Base-by-base conservation (phyloP, 2,113 vertebrate genomes). In the Procavia capensis region DNA sequence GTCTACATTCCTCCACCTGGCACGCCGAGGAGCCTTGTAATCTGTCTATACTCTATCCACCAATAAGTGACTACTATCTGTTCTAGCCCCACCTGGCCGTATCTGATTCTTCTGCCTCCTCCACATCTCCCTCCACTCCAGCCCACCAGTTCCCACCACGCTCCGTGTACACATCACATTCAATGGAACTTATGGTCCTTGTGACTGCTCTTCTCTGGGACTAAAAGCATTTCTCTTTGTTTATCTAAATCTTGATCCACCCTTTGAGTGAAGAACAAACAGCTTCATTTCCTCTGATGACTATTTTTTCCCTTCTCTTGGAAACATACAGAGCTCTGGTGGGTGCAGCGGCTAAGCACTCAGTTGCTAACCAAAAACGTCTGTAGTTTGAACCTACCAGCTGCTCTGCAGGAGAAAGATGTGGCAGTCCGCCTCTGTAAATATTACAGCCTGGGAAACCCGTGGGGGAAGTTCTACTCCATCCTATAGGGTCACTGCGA, bases 141-240 rank as follows among this genome's bases (percentile, higher is more conserved):
- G 14, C 3, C 57, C 2, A 0, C 19, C 61, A n/a, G 22, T 27
- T 64, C 47, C 47, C 41, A 25, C 1, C 66, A 57, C 3, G 29
- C 34, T 34, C 54, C 34, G 2, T 41, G 2, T 2, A 19, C 17
- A 27, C 1, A 0, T 3, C 45, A 43, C 5, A 39, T 17, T 54
- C 68, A 70, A 1, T 16, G 29, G 27, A 63, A 63, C 34, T 39
- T 36, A 43, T 25, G 6, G 25, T 90, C 61, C 45, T 47, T 83
- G 45, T 34, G 20, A 36, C 10, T n/a, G 25, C 17, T 81, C 34
- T 85, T 75, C 27, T 66, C 47, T 36, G 50, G 43, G 66, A 70
- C 54, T 47, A 31, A 86, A 59, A 92, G 16, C 24, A 64, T 16
- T 29, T 89, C 25, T 24, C n/a, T 36, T 92, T 84, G 41, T 50